Evolutionary conservation across 2,797 vertebrate genomes (phyloP).

Genomic region (Acridotheres tristis): DNA sequence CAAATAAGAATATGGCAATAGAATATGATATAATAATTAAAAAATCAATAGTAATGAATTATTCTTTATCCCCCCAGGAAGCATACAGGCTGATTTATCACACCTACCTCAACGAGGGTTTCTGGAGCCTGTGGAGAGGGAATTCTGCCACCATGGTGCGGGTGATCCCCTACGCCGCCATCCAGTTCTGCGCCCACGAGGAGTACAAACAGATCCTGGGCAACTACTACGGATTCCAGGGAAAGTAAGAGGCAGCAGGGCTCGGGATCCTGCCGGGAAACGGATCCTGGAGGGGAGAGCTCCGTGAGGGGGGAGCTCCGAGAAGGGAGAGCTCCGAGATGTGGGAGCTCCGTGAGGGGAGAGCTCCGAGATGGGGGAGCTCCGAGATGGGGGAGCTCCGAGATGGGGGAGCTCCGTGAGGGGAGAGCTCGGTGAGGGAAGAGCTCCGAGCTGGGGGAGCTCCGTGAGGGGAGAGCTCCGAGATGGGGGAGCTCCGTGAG

Average conservation of each 20-base stretch:
- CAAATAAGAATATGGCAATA: too few species aligned
- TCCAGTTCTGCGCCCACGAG: slow-evolving; percentile 97
- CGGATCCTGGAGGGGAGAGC: background rate
- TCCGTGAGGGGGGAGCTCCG: background rate
- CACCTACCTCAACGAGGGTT: slow-evolving; percentile 92
- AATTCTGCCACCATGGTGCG: slow-evolving; percentile 99
- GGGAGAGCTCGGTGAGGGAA: too few species aligned
- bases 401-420: too few species aligned
- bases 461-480: too few species aligned
- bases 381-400: too few species aligned
- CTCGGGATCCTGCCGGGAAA: background rate
- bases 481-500: too few species aligned
- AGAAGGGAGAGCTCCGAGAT: background rate
- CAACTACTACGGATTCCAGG: slow-evolving; percentile 88
- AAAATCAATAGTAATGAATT: too few species aligned
- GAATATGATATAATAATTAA: too few species aligned
- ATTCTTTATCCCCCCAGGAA: slow-evolving; percentile 77
- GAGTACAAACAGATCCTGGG: slow-evolving; percentile 93
- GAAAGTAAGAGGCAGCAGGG: slow-evolving; percentile 81
- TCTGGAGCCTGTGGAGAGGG: slow-evolving; percentile 94
- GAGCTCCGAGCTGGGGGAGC: too few species aligned
- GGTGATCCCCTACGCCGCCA: slow-evolving; percentile 94
- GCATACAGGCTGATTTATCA: slow-evolving; percentile 92
- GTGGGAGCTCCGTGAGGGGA: too few species aligned
- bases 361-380: too few species aligned